Base-by-base conservation (phyloP, 2,888 invertebrate genomes). In the Sphecodes monilicornis region DNA sequence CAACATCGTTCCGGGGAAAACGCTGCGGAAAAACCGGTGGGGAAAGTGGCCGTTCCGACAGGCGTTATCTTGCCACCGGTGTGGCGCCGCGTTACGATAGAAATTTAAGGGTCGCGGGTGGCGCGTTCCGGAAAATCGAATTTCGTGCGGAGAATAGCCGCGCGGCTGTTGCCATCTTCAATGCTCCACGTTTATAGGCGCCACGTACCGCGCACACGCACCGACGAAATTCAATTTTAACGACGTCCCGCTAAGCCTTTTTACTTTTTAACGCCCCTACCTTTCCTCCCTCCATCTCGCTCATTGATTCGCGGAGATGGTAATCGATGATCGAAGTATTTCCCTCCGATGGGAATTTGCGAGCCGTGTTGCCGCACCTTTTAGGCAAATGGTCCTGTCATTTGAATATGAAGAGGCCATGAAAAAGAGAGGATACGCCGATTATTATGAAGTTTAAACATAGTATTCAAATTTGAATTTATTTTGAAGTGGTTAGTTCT, bases 41-140 rank as follows among this genome's bases (percentile, higher is more conserved):
- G 86, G 85, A 89, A 88, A 91, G 88, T 90, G 88, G 87, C 87
- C 78, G 79, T 85, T 86, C 80, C 85, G 57, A 64, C 69, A 75
- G 76, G 83, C 79, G 87, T 81, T 85, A 85, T 82, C 66, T 78
- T 76, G 79, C 70, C 73, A 64, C 77, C 82, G 5, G n/a, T n/a
- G n/a, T n/a, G n/a, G 57, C 71, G 87, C 76, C 78, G 85, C 86
- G 78, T 84, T 87, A 84, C 86, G 77, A 80, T 76, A 57, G 76
- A 79, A 90, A 90, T 82, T 90, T 84, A 83, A 90, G 82, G 64
- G 68, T 74, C 71, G 73, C 74, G 60, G 41, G 41, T 43, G 64
- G 54, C 26, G 57, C 57, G 76, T 78, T 64, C 29, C 32, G 64
- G 81, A 84, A 88, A 85, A 88, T 89, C 80, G 85, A 84, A 77